Evolutionary conservation across 2,888 invertebrate genomes (phyloP).

Genomic region (Choristoneura rosaceana): DNA sequence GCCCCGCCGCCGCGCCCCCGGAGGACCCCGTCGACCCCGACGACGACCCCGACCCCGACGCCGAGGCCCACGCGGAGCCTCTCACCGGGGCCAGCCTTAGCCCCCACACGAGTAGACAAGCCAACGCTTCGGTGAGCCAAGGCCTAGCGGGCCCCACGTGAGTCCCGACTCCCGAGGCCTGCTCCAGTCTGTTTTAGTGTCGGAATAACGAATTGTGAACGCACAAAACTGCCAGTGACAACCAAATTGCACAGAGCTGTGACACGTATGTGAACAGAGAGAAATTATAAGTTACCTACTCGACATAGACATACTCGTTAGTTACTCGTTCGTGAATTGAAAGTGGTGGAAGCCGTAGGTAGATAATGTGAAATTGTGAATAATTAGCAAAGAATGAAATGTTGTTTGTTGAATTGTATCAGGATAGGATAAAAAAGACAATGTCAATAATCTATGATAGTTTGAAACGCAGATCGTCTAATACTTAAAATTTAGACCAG

Average conservation of each 20-base stretch:
- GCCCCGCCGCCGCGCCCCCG: slow-evolving; percentile 80
- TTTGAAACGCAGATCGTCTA: slow-evolving; percentile 49
- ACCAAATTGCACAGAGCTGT: slow-evolving; percentile 46
- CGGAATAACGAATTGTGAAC: slow-evolving; percentile 50
- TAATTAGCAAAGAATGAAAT: slow-evolving; percentile 71
- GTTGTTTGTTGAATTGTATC: slow-evolving; percentile 79
- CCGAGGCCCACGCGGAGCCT: slow-evolving; percentile 39
- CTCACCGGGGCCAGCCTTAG: slow-evolving; percentile 45
- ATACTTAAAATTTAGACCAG: slow-evolving; percentile 52
- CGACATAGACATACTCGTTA: slow-evolving; percentile 53
- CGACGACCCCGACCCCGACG: slow-evolving; percentile 54
- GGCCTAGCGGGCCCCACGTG: slow-evolving; percentile 59
- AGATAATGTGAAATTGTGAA: slow-evolving; percentile 79
- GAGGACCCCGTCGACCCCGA: slow-evolving; percentile 60
- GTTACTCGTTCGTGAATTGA: slow-evolving; percentile 59
- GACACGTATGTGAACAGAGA: slow-evolving; percentile 63
- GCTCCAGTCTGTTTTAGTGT: slow-evolving; percentile 40
- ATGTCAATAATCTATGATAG: slow-evolving; percentile 65
- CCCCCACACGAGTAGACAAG: slow-evolving; percentile 32
- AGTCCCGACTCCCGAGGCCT: slow-evolving; percentile 49
- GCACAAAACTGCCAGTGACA: slow-evolving; percentile 51
- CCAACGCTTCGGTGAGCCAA: slow-evolving; percentile 54
- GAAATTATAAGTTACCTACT: slow-evolving; percentile 48
- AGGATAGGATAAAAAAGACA: slow-evolving; percentile 69
- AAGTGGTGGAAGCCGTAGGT: slow-evolving; percentile 70